Conservation (phyloP, 2,888 invertebrate genomes). For the Empis livida region DNA sequence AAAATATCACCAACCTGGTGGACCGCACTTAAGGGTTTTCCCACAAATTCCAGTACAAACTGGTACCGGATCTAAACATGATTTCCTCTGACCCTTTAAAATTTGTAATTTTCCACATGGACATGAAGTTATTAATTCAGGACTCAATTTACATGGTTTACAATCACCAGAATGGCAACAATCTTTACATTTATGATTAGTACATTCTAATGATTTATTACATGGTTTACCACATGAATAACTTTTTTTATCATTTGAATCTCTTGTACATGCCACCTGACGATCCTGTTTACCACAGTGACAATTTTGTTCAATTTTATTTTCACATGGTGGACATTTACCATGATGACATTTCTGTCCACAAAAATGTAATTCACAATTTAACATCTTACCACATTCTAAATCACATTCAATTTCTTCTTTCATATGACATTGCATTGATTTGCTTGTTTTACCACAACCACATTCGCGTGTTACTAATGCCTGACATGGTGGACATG, state of each 20-base stretch:
- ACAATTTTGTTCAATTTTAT: slow-evolving; percentile 55
- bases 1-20: slow-evolving; percentile 37
- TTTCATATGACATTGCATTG: slow-evolving; percentile 60
- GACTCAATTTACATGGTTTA: slow-evolving; percentile 47
- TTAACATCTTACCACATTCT: slow-evolving; percentile 57
- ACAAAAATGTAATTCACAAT: slow-evolving; percentile 70
- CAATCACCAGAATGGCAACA: slow-evolving; percentile 59
- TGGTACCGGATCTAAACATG: slow-evolving; percentile 71
- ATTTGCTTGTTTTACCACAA: slow-evolving; percentile 58
- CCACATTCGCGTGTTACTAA: slow-evolving; percentile 61
- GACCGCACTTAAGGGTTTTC: slow-evolving; percentile 56
- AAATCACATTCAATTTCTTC: slow-evolving; percentile 59
- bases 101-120: slow-evolving; percentile 59
- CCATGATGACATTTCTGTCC: slow-evolving; percentile 63
- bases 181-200: slow-evolving; percentile 55
- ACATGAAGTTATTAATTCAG: slow-evolving; percentile 51
- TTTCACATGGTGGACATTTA: slow-evolving; percentile 57
- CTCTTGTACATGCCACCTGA: slow-evolving; percentile 48
- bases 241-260: slow-evolving; percentile 33
- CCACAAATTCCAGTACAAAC: slow-evolving; percentile 60
- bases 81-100: slow-evolving; percentile 39
- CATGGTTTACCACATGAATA: slow-evolving; percentile 54
- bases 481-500: slow-evolving; percentile 80
- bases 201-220: slow-evolving; percentile 46
- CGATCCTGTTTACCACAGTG: slow-evolving; percentile 53